These are phyloP conservation scores for Propithecus perrieri DNA, from an alignment of 2,797 vertebrate species.

Conservation along the genomic window DNA sequence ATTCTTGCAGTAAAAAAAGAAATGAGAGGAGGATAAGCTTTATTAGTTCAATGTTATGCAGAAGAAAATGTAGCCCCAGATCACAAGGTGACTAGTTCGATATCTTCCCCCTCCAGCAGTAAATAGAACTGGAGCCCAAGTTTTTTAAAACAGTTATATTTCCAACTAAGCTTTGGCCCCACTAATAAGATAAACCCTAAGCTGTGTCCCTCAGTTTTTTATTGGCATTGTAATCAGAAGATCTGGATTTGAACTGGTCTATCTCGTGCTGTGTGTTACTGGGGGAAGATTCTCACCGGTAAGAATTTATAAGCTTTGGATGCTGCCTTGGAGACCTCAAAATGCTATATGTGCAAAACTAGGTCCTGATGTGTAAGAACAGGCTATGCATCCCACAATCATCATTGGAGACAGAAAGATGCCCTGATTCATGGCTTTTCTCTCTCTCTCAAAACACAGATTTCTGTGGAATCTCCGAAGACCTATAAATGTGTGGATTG, in stretches of 20 bases:
- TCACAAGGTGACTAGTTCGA: rapidly evolving
- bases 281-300: neutral
- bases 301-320: neutral
- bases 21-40: neutral
- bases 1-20: neutral
- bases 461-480: neutral
- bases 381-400: rapidly evolving
- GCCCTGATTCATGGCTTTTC: neutral
- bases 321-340: neutral
- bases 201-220: rapidly evolving
- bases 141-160: neutral
- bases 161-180: neutral
- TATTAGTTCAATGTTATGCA: neutral
- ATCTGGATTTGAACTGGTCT: neutral
- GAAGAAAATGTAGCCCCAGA: neutral
- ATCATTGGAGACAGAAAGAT: rapidly evolving
- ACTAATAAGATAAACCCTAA: neutral
- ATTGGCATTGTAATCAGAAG: neutral
- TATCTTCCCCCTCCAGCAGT: neutral
- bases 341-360: rapidly evolving
- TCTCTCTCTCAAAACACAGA: neutral
- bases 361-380: rapidly evolving
- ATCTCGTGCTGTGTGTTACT: rapidly evolving
- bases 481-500: rapidly evolving
- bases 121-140: rapidly evolving